Conservation (phyloP, 2,888 invertebrate species). For the Chymomyza procnemis region DNA sequence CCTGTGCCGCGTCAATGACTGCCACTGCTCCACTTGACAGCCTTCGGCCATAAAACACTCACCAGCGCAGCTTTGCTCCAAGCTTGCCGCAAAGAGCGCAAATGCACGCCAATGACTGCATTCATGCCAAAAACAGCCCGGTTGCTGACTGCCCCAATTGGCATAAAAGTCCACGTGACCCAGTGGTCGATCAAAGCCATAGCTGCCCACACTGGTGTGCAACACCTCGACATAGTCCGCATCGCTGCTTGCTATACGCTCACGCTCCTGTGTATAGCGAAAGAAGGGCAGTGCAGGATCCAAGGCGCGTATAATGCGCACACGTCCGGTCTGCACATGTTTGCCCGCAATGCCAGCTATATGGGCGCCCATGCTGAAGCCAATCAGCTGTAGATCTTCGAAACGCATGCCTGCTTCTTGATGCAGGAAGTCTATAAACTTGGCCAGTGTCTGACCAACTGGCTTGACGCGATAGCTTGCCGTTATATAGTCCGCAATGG, state of each 20-base stretch:
- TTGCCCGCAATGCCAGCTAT: constrained; percentile 81
- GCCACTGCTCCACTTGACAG: constrained; percentile 60
- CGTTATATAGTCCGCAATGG: constrained; percentile 74
- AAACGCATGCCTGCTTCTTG: constrained; percentile 79
- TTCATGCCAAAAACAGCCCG: constrained; percentile 80
- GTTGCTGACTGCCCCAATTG: constrained; percentile 82
- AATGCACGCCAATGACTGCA: constrained; percentile 76
- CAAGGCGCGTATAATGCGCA: constrained; percentile 79
- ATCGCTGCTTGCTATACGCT: constrained; percentile 81
- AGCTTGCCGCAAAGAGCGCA: constrained; percentile 67
- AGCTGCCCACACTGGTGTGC: constrained; percentile 82
- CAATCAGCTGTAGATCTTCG: constrained; percentile 74
- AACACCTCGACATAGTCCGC: constrained; percentile 86
- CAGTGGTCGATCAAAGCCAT: constrained; percentile 76
- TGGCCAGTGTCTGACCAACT: constrained; percentile 81
- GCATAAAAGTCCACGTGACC: constrained; percentile 82
- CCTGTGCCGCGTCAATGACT: constrained; percentile 58
- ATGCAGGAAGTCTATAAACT: constrained; percentile 83
- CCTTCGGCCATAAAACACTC: constrained; percentile 54
- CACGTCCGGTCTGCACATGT: constrained; percentile 63
- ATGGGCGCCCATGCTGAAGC: constrained; percentile 82
- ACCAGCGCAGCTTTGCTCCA: constrained; percentile 5
- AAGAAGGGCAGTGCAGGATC: constrained; percentile 82
- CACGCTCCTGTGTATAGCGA: constrained; percentile 61
- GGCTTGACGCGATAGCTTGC: constrained; percentile 78